phyloP scores from a whole-genome alignment of 1,140 invertebrate genomes.

The Dreissena rostriformis region DNA sequence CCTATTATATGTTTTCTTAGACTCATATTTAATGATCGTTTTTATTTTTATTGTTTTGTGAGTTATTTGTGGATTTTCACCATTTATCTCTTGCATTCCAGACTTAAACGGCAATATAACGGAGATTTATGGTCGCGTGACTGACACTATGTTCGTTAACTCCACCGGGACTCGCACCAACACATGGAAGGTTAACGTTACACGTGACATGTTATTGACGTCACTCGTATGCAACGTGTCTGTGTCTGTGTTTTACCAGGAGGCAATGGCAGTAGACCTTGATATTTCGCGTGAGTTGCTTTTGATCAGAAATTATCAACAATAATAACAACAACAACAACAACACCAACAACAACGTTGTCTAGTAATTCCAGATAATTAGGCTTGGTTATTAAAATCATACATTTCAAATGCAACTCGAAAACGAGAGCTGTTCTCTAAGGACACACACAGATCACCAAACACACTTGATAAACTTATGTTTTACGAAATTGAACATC shows the following conservation, averaged over 20 bases:
- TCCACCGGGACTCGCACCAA: constrained; percentile 52
- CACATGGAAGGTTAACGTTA: constrained; percentile 28
- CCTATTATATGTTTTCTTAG: too few species aligned
- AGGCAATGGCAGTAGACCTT: constrained; percentile 15
- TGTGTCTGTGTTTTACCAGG: constrained; percentile 55
- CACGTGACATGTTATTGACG: constrained; percentile 49
- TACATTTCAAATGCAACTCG: too few species aligned
- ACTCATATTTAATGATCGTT: neutral
- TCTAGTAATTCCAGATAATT: too few species aligned
- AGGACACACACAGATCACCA: too few species aligned
- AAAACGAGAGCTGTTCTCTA: too few species aligned
- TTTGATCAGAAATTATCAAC: too few species aligned
- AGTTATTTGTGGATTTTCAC: constrained; percentile 9
- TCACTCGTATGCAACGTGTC: constrained; percentile 53
- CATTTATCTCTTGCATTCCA: constrained; percentile 4
- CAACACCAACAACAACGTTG: too few species aligned
- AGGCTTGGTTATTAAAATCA: too few species aligned
- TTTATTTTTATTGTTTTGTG: neutral
- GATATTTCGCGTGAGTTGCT: constrained; percentile 55
- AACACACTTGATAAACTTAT: too few species aligned
- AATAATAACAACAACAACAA: too few species aligned
- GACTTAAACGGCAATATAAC: constrained; percentile 47
- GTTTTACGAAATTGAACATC: too few species aligned
- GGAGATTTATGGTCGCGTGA: constrained; percentile 12
- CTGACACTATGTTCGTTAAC: constrained; percentile 49